These are phyloP conservation scores for Delia radicum DNA, from an alignment of 1,140 invertebrate species.

Conservation along the genomic window DNA sequence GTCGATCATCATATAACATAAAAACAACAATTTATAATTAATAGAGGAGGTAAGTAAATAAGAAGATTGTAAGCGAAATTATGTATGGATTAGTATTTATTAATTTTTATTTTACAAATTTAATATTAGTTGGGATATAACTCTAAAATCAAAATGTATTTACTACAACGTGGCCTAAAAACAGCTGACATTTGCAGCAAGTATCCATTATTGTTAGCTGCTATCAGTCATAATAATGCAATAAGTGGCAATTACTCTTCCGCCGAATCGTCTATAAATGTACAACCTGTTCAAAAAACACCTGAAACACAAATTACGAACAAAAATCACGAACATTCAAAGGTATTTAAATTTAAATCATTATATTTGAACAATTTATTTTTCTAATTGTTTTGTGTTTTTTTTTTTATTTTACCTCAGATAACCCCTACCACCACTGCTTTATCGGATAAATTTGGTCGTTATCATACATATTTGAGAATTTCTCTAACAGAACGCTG, in stretches of 20 bases:
- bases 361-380: not conserved
- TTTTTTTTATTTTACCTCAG: not conserved
- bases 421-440: constrained; percentile 28
- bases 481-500: constrained; percentile 96
- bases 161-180: not conserved
- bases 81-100: too few relatives aligned
- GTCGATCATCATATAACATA: too few relatives aligned
- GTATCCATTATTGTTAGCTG: not conserved
- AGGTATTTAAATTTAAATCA: not conserved
- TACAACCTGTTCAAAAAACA: constrained; percentile 34
- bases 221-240: not conserved
- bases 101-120: too few relatives aligned
- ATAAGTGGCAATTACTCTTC: not conserved
- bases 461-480: constrained; percentile 88
- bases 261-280: constrained; percentile 30
- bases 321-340: not conserved
- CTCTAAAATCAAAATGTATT: not conserved
- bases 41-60: too few relatives aligned
- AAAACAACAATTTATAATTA: too few relatives aligned
- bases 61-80: too few relatives aligned
- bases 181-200: constrained; percentile 2
- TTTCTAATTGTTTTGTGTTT: not conserved
- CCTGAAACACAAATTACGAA: not conserved
- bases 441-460: constrained; percentile 78
- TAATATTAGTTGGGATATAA: too few relatives aligned